These are phyloP conservation scores for Phasia obesa DNA, from an alignment of 2,888 invertebrate genomes.

Conservation along the genomic window DNA sequence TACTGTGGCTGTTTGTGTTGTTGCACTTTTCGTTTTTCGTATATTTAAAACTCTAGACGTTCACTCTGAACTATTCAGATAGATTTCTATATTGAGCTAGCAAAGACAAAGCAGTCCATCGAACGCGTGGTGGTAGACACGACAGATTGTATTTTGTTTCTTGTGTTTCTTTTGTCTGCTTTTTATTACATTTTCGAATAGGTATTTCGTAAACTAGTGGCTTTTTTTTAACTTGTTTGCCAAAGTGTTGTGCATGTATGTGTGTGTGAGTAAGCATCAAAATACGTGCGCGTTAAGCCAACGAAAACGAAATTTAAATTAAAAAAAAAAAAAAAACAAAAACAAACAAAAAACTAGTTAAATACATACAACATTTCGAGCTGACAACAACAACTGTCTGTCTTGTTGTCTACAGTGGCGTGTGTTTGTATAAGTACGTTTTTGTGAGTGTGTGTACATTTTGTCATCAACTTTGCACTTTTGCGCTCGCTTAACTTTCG, in stretches of 20 bases:
- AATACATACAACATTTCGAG: constrained; percentile 42
- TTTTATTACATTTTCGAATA: constrained; percentile 45
- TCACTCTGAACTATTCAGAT: constrained; percentile 78
- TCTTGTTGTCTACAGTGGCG: constrained; percentile 7
- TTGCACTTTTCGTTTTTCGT: constrained; percentile 76
- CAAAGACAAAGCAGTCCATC: constrained; percentile 62
- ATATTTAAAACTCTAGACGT: constrained; percentile 74
- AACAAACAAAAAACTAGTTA: constrained; percentile 58
- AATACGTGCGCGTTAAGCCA: constrained; percentile 45
- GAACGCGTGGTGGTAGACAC: constrained; percentile 54
- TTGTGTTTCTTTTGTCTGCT: constrained; percentile 31
- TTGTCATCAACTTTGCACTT: constrained; percentile 70
- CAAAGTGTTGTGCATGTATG: neutral
- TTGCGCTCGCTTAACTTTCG: constrained; percentile 66
- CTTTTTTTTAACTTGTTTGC: constrained; percentile 15
- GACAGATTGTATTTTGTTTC: constrained; percentile 5
- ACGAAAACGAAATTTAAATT: constrained; percentile 62
- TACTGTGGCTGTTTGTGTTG: constrained; percentile 57
- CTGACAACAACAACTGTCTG: constrained; percentile 29
- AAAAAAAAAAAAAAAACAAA: constrained; percentile 20
- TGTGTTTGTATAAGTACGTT: constrained; percentile 20
- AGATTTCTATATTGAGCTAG: constrained; percentile 76
- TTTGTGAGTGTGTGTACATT: constrained; percentile 11
- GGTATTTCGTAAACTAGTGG: constrained; percentile 59
- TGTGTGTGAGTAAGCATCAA: constrained; percentile 16